Evolutionary conservation across 2,888 invertebrate genomes (phyloP), one percentile per base, ranked within the genome.

Genomic region (Ephialtes manifestator): DNA sequence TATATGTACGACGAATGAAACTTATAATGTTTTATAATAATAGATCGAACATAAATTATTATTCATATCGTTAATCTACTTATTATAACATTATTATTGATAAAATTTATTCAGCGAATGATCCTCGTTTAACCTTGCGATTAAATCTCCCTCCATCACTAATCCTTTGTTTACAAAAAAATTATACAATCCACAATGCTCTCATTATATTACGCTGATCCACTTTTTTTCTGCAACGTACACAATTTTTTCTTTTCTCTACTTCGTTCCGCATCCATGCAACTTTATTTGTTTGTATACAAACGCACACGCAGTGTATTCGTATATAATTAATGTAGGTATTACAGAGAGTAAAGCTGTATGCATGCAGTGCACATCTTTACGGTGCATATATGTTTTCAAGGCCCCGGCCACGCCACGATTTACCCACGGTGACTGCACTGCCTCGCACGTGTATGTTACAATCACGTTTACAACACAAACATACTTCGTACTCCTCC

Each of bases 371-470:
- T 51, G 63, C 18, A 31, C 79, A 74, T 43, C 39, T 65, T 20
- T 53, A 53, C 58, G 24, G 24, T 63, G 35, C 60, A 31, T 60
- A 55, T 51, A 51, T 43, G 39, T 55, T 63, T 48, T 72, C 80
- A 78, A 71, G 46, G 58, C 43, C 68, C 35, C 18, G 28, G 55
- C 60, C 58, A 70, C 55, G 72, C 63, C 51, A 55, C 71, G 53
- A 70, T 78, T 58, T 46, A 48, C 46, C n/a, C 60, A 15, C 74
- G 18, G 43, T 28, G 58, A 46, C 31, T 46, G 60, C 80, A 39
- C 10, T 58, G 28, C 8, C 35, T 13, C 63, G 53, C 48, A 55
- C 43, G 28, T n/a, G 35, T 35, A 60, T 58, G 18, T 11, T 10
- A 67, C 75, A 68, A 43, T 28, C 48, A n/a, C 72, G 70, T 46